Base-by-base conservation (phyloP, 2,888 invertebrate species). In the Pristionchus fissidentatus region DNA sequence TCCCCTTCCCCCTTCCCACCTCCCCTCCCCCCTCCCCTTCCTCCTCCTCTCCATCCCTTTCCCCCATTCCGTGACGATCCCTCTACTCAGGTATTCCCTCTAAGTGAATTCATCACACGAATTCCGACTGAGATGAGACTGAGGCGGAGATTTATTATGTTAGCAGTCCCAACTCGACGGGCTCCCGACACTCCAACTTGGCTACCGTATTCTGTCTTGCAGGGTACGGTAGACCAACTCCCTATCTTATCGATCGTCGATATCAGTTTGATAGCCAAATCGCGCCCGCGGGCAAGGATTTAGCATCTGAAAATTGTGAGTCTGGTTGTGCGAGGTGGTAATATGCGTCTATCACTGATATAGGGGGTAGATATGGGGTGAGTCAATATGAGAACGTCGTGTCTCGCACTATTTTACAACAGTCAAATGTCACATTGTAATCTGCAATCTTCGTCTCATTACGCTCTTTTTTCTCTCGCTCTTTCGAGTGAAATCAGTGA, bases 101-200 rank as follows among this genome's bases (percentile, higher is more conserved):
- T 70, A 70, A 70, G 70, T 70, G 70, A 70, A 70, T 70, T 70
- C 70, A 70, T 70, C 66, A 66, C 66, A 38, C 41, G 70, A 70
- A 70, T 70, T 70, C 70, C 41, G 70, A 38, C n/a, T 70, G 41
- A 41, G 38, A 41, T 41, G 66, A 70, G 66, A 38, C 41, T 70
- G 70, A 26, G 70, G 38, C 35, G 35, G 66, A 41, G 70, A 70
- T 70, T 70, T 70, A 70, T 70, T 70, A 70, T 70, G 70, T 70
- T 70, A 70, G 70, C 70, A 41, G 70, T 3, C 32, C 10, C n/a
- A n/a, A n/a, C n/a, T n/a, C n/a, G n/a, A n/a, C n/a, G n/a, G n/a
- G n/a, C n/a, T n/a, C n/a, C n/a, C n/a, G n/a, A n/a, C n/a, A n/a
- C n/a, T n/a, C n/a, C n/a, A n/a, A n/a, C n/a, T n/a, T n/a, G n/a